Evolutionary conservation across 1,140 invertebrate species (phyloP).

Genomic region (Sinella curviseta): DNA sequence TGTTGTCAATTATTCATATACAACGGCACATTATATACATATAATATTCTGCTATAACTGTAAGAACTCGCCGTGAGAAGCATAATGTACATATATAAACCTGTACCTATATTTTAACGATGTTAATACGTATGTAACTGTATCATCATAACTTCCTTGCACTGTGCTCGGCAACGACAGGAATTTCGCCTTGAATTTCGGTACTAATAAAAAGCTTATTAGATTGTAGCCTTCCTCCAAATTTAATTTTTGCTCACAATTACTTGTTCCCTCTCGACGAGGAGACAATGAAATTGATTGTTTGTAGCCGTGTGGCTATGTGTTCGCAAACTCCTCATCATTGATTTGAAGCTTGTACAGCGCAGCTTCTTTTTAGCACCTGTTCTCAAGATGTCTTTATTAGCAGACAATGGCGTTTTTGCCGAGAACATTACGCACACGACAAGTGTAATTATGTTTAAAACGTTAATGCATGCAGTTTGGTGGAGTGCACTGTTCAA

Average conservation of each 20-base stretch:
- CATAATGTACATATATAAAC: too few species aligned
- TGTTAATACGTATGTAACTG: too few species aligned
- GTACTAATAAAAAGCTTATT: conserved; percentile 15
- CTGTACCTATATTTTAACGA: too few species aligned
- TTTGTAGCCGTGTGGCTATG: neutral
- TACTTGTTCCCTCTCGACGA: neutral
- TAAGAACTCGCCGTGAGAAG: too few species aligned
- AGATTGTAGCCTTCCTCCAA: conserved; percentile 24
- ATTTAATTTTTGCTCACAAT: conserved; percentile 18
- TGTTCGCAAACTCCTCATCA: neutral
- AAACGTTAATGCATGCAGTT: neutral
- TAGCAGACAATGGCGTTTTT: neutral
- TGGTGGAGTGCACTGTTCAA: too few species aligned
- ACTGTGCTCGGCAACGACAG: too few species aligned
- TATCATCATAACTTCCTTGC: conserved; percentile 4
- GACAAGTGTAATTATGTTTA: conserved; percentile 13
- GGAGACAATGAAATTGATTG: neutral
- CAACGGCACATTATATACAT: neutral
- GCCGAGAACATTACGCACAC: too few species aligned
- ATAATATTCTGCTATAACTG: neutral
- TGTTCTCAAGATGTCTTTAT: neutral
- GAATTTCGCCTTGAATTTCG: conserved; percentile 20
- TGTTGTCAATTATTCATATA: neutral
- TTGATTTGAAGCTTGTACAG: neutral
- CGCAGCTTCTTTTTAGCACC: conserved; percentile 2